These are phyloP conservation scores for Diachasma alloeum DNA, from an alignment of 1,140 invertebrate species.

Conservation along the genomic window DNA sequence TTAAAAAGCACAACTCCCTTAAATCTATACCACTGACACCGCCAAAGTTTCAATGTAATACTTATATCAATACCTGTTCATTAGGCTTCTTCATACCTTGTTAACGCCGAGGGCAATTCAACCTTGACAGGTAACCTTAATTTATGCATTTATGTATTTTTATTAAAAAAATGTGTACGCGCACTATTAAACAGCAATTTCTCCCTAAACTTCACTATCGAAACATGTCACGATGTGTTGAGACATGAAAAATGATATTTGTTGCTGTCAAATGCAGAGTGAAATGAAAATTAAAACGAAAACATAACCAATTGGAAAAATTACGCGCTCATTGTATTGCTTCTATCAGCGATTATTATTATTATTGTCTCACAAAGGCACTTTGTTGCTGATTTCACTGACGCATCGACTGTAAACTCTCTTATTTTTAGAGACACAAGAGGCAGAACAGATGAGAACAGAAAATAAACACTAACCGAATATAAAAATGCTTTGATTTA, in stretches of 20 bases:
- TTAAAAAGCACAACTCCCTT: neutral
- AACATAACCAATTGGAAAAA: slow-evolving; percentile 47
- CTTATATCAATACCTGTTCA: slow-evolving; percentile 38
- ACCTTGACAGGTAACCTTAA: slow-evolving; percentile 59
- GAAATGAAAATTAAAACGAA: slow-evolving; percentile 22
- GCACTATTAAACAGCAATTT: slow-evolving; percentile 31
- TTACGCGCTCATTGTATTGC: no score
- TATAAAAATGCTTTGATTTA: slow-evolving; percentile 45
- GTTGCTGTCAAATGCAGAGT: neutral
- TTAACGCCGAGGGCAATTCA: slow-evolving; percentile 57
- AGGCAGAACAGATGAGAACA: neutral
- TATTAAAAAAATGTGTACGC: slow-evolving; percentile 26
- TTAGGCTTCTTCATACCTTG: slow-evolving; percentile 57
- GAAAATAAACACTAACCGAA: slow-evolving; percentile 37
- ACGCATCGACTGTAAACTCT: no score
- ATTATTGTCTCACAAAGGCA: neutral
- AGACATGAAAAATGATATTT: neutral
- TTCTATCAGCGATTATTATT: neutral
- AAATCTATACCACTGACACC: neutral
- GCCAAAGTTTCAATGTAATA: neutral
- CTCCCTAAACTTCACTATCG: neutral
- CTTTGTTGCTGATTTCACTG: neutral
- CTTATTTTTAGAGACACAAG: slow-evolving; percentile 22
- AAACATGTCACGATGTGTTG: neutral
- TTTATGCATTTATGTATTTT: slow-evolving; percentile 53